phyloP scores from a whole-genome alignment of 2,113 vertebrate genomes.

The Dipodomys merriami region DNA sequence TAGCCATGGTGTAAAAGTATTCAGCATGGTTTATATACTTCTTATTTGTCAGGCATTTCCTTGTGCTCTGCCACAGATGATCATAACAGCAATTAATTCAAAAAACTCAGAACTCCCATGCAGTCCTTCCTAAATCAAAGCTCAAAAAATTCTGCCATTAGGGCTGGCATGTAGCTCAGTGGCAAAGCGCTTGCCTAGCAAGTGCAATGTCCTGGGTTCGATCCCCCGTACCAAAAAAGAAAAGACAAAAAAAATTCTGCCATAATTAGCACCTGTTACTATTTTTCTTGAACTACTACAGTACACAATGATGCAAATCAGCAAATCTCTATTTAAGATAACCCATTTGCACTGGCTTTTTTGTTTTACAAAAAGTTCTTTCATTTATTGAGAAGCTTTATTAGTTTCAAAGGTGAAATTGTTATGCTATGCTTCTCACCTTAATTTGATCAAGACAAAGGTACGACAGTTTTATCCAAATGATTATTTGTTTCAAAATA shows the following conservation, averaged over 20 bases:
- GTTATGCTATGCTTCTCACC: not conserved
- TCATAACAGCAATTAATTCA: not conserved
- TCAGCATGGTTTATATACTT: not conserved
- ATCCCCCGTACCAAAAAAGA: too few species aligned
- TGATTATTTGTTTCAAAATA: not conserved
- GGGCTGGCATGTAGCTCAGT: too few species aligned
- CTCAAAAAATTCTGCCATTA: too few species aligned
- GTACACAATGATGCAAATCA: not conserved
- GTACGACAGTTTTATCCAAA: not conserved
- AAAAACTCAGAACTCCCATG: slow-evolving; percentile 10
- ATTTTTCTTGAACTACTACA: not conserved
- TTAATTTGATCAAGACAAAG: not conserved
- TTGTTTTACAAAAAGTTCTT: not conserved
- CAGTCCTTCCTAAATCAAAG: not conserved
- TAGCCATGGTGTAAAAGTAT: slow-evolving; percentile 26
- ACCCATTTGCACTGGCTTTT: not conserved
- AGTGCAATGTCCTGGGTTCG: too few species aligned
- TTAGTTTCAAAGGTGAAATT: not conserved
- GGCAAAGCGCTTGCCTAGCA: too few species aligned
- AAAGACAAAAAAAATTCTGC: too few species aligned
- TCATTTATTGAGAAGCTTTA: not conserved
- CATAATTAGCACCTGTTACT: too few species aligned
- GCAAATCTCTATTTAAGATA: slow-evolving; percentile 9
- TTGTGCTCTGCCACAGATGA: slow-evolving; percentile 12
- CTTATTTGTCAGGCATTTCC: not conserved